Percentiles rank a stretch among this genome's conserved stretches.
These are phyloP conservation scores for Isotomurus palustris DNA, from an alignment of 2,888 invertebrate species.

Conservation along the genomic window DNA sequence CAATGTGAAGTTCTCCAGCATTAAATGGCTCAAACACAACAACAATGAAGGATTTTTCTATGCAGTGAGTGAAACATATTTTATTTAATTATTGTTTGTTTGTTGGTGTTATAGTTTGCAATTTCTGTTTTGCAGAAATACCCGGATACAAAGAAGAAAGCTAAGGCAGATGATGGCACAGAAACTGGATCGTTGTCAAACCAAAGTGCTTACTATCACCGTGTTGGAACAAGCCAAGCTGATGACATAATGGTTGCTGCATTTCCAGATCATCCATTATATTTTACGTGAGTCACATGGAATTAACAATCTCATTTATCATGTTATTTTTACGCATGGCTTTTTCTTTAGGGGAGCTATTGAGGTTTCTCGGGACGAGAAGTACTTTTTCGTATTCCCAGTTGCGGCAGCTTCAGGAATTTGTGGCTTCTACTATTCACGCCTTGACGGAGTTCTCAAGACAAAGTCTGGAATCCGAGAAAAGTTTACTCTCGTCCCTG, in stretches of 20 bases:
- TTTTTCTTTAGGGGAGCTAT: constrained; percentile 62
- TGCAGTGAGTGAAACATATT: constrained; percentile 13
- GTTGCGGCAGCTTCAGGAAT: constrained; percentile 79
- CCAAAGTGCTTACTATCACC: constrained; percentile 91
- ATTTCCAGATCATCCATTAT: constrained; percentile 79
- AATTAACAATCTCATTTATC: not conserved
- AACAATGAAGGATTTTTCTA: constrained; percentile 94
- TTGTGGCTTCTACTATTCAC: constrained; percentile 78
- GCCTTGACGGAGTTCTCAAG: constrained; percentile 56
- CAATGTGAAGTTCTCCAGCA: constrained; percentile 85
- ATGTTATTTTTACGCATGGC: not conserved
- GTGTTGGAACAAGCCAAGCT: constrained; percentile 74
- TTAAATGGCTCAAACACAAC: constrained; percentile 94
- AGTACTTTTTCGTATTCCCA: constrained; percentile 76
- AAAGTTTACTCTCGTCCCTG: constrained; percentile 60
- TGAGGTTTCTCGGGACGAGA: constrained; percentile 82
- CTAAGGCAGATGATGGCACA: constrained; percentile 79
- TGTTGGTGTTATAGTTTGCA: not conserved
- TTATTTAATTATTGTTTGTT: no score
- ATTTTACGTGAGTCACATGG: constrained; percentile 69
- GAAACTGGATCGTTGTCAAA: constrained; percentile 79
- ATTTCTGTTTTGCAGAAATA: constrained; percentile 66
- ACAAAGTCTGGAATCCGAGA: constrained; percentile 57
- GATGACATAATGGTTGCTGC: constrained; percentile 83
- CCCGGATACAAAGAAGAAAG: constrained; percentile 58